Percentiles rank a stretch among this genome's conserved stretches.
phyloP scores from a whole-genome alignment of 2,113 vertebrate genomes.

The Australoheros scitulus region DNA sequence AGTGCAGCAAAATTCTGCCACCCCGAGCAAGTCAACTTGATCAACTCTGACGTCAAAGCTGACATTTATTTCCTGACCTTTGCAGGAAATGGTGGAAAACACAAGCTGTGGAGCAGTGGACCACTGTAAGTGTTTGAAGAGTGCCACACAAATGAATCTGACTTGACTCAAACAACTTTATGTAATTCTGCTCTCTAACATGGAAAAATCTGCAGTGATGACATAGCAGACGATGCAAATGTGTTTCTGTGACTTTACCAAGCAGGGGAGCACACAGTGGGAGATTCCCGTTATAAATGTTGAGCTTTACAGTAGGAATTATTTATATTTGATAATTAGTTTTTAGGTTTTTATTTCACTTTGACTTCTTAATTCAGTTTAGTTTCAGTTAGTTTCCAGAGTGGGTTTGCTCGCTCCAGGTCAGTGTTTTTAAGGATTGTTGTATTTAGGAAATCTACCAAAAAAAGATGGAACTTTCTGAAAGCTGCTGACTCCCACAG shows the following conservation, averaged over 20 bases:
- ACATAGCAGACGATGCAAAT: background rate
- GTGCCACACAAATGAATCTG: accelerated
- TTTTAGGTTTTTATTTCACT: background rate
- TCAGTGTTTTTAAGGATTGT: too few species aligned
- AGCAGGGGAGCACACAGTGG: background rate
- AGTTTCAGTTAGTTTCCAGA: background rate
- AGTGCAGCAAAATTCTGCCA: background rate
- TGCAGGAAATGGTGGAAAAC: background rate
- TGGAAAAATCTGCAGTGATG: background rate
- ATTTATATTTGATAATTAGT: too few species aligned
- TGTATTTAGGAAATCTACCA: too few species aligned
- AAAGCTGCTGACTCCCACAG: too few species aligned
- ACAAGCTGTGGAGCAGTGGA: background rate
- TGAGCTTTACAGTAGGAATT: too few species aligned
- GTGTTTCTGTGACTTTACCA: background rate
- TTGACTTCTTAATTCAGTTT: background rate
- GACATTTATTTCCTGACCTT: conserved; percentile 1
- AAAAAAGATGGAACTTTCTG: too few species aligned
- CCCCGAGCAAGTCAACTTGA: accelerated
- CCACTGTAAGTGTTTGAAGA: background rate
- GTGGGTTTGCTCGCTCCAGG: too few species aligned
- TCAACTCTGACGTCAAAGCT: background rate
- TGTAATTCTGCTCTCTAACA: too few species aligned
- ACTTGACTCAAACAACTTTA: background rate
- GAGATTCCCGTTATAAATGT: background rate